Conservation (phyloP, 2,113 vertebrate species). For the Barnardius zonarius region DNA sequence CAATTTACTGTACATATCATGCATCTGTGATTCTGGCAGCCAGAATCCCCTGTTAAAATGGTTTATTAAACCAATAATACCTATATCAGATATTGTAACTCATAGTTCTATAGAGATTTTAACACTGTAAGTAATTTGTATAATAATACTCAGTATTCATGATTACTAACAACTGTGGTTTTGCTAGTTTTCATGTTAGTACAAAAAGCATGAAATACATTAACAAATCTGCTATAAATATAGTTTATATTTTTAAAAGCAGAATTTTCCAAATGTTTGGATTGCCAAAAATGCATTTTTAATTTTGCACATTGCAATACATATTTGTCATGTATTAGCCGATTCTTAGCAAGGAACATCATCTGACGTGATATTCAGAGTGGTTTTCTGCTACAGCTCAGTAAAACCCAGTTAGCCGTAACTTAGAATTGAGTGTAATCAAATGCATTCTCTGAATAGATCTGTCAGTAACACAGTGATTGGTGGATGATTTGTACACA, state of each 20-base stretch:
- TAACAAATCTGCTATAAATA: neutral
- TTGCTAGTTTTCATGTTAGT: neutral
- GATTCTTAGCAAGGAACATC: neutral
- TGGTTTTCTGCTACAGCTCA: slow-evolving; percentile 2
- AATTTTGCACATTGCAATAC: neutral
- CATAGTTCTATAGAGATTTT: neutral
- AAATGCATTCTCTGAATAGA: slow-evolving; percentile 25
- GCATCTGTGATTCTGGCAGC: neutral
- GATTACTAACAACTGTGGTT: neutral
- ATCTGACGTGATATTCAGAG: neutral
- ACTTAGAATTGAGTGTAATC: slow-evolving; percentile 11
- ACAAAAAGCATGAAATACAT: neutral
- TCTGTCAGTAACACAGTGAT: slow-evolving; percentile 34
- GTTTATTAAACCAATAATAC: neutral
- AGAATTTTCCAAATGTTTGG: neutral
- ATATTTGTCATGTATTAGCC: neutral
- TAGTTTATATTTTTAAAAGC: neutral
- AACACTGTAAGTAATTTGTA: neutral
- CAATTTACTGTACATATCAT: neutral
- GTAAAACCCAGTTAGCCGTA: slow-evolving; percentile 31
- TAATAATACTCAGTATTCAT: neutral
- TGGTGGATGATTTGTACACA: slow-evolving; percentile 13
- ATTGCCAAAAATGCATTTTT: neutral
- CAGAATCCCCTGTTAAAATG: neutral
- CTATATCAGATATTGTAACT: neutral